Percentiles rank a stretch among this genome's conserved stretches.
phyloP scores from a whole-genome alignment of 2,888 invertebrate genomes.

The Pandemis cinnamomeana region DNA sequence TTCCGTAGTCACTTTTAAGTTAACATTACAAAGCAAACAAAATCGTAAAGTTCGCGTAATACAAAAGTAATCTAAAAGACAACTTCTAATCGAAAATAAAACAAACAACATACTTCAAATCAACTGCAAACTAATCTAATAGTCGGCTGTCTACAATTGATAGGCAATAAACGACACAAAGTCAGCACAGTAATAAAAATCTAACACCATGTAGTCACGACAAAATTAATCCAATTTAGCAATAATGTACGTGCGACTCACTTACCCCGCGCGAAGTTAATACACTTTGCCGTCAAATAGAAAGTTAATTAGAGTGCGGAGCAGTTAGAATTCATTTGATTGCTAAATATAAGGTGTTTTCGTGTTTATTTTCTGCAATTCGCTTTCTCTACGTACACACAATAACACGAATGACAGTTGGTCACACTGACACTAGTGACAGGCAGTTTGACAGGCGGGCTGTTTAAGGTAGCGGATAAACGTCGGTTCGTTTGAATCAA shows the following conservation, averaged over 20 bases:
- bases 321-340: conserved; percentile 37
- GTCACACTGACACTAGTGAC: too few species aligned
- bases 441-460: background rate
- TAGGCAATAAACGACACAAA: conserved; percentile 33
- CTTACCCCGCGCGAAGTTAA: conserved; percentile 31
- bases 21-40: too few species aligned
- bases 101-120: background rate
- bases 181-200: conserved; percentile 24
- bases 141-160: conserved; percentile 18
- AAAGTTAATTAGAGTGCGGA: conserved; percentile 39
- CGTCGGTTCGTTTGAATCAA: background rate
- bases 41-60: too few species aligned
- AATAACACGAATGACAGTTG: conserved; percentile 34
- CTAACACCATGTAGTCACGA: conserved; percentile 3
- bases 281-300: conserved; percentile 32
- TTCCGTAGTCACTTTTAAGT: too few species aligned
- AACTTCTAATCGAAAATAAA: background rate
- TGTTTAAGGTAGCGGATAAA: conserved; percentile 11
- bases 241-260: conserved; percentile 20
- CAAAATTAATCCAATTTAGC: conserved; percentile 18
- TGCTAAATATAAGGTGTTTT: conserved; percentile 38
- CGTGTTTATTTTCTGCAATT: conserved; percentile 36
- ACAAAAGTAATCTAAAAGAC: background rate
- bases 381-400: conserved; percentile 31
- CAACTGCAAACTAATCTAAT: background rate